A percentile compares a stretch with the other conserved stretches of the same genome.
These are phyloP conservation scores for Sciurus niger DNA, from an alignment of 2,113 vertebrate species.

Conservation along the genomic window DNA sequence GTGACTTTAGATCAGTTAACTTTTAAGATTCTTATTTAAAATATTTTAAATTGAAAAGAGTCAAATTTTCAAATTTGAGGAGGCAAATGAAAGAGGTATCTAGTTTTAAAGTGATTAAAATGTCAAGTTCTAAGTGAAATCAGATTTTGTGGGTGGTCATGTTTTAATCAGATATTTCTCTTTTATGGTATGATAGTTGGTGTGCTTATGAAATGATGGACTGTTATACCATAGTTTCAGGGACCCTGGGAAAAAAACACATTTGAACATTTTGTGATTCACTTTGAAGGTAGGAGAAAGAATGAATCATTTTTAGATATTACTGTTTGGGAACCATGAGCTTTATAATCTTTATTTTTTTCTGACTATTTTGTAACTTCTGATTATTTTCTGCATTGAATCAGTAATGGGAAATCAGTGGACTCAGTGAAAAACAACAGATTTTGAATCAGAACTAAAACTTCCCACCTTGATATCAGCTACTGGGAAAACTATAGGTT, in stretches of 20 bases:
- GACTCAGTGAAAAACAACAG: conserved; percentile 25
- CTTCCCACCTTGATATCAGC: conserved; percentile 71
- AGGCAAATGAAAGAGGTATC: conserved; percentile 46
- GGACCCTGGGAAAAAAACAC: conserved; percentile 6
- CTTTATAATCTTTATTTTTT: conserved; percentile 69
- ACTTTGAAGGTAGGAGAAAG: conserved; percentile 56
- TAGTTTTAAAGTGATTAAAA: conserved; percentile 73
- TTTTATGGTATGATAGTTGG: conserved; percentile 35
- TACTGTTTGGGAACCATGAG: conserved; percentile 63
- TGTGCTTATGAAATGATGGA: not conserved
- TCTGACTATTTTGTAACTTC: conserved; percentile 56
- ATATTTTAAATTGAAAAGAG: conserved; percentile 66
- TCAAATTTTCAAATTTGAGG: conserved; percentile 79
- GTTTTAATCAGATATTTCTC: conserved; percentile 69
- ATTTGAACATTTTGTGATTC: conserved; percentile 5
- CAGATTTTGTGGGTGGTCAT: conserved; percentile 51
- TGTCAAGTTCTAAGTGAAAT: conserved; percentile 60
- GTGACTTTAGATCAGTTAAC: conserved; percentile 78
- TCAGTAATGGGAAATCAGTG: conserved; percentile 78
- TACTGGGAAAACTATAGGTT: conserved; percentile 78
- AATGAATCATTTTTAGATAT: conserved; percentile 58
- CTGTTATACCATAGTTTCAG: not conserved
- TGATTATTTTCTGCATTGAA: conserved; percentile 81
- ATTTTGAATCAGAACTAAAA: conserved; percentile 77
- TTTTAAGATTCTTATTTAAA: conserved; percentile 79